Conservation (phyloP, 1,140 invertebrate species). For the Ladona fulva region DNA sequence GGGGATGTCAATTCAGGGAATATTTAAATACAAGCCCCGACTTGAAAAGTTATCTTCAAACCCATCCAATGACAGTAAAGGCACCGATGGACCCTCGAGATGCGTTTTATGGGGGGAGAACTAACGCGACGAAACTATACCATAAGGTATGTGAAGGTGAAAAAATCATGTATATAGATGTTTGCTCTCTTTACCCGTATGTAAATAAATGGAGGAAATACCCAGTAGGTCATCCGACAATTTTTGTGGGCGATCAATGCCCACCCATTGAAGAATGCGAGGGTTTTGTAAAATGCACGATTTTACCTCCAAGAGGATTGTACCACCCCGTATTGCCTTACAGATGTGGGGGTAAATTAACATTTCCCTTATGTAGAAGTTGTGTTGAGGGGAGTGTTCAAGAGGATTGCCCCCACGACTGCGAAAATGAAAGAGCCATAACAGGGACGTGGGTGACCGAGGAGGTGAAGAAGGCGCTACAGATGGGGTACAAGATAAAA, state of each 20-base stretch:
- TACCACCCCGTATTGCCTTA: slow-evolving; percentile 23
- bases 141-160: slow-evolving; percentile 23
- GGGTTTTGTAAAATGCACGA: slow-evolving; percentile 27
- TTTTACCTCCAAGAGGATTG: slow-evolving; percentile 22
- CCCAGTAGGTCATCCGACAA: slow-evolving; percentile 28
- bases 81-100: slow-evolving; percentile 21
- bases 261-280: slow-evolving; percentile 21
- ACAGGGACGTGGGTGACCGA: slow-evolving; percentile 33
- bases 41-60: background rate
- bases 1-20: background rate
- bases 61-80: background rate
- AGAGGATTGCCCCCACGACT: slow-evolving; percentile 26
- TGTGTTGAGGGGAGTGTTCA: slow-evolving; percentile 20
- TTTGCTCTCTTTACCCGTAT: slow-evolving; percentile 27
- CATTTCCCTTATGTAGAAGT: slow-evolving; percentile 23
- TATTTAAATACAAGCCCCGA: background rate
- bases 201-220: slow-evolving; percentile 20
- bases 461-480: slow-evolving; percentile 32
- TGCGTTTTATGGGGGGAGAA: slow-evolving; percentile 33
- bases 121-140: slow-evolving; percentile 28
- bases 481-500: slow-evolving; percentile 32
- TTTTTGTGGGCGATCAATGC: slow-evolving; percentile 26
- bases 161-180: slow-evolving; percentile 27
- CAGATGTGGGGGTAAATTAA: slow-evolving; percentile 20
- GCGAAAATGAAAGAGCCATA: slow-evolving; percentile 27